Evolutionary conservation across 2,113 vertebrate genomes (phyloP).

Genomic region (Butorides virescens): DNA sequence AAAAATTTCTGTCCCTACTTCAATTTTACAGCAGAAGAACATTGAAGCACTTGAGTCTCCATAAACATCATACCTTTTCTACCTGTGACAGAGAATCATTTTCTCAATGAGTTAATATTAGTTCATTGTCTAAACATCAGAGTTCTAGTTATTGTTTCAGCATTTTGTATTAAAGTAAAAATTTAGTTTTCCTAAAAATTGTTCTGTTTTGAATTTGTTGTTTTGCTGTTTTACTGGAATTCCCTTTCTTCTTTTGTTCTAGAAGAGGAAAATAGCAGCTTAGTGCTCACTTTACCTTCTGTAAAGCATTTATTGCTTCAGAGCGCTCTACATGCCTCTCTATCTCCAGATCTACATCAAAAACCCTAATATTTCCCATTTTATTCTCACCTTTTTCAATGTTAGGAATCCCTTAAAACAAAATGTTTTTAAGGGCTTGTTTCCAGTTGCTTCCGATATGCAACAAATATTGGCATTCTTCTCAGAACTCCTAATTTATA

Average conservation of each 20-base stretch:
- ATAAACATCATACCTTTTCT: not conserved
- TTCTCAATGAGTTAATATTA: not conserved
- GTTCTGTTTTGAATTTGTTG: not conserved
- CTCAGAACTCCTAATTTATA: not conserved
- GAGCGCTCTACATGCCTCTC: not conserved
- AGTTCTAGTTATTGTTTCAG: not conserved
- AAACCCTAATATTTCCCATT: not conserved
- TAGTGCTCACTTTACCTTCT: not conserved
- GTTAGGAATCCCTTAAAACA: not conserved
- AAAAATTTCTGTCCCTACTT: not conserved
- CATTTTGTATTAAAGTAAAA: not conserved
- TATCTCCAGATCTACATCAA: not conserved
- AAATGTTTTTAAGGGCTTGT: not conserved
- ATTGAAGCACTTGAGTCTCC: not conserved
- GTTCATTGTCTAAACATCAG: not conserved
- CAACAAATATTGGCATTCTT: not conserved
- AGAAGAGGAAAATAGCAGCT: not conserved
- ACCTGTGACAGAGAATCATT: not conserved
- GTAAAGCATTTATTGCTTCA: not conserved
- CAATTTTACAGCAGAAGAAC: not conserved
- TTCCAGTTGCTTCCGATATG: not conserved
- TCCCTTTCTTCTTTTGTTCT: not conserved
- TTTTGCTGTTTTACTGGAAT: not conserved
- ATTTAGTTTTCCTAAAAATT: not conserved
- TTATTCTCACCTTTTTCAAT: not conserved